Base-by-base conservation (phyloP, 2,113 vertebrate genomes). In the Sander vitreus region DNA sequence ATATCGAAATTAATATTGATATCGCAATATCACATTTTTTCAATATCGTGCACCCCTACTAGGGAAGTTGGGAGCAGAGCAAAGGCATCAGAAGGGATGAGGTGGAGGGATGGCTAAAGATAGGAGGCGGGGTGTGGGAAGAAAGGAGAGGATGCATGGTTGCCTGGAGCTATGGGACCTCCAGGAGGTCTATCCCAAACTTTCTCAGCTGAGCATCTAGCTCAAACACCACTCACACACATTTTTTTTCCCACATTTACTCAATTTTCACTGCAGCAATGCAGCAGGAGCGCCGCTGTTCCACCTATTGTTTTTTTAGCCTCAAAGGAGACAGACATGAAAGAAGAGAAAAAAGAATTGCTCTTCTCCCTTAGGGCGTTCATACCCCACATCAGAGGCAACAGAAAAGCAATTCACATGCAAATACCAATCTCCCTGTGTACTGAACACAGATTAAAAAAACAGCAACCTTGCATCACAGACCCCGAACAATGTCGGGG, bases 391-490 rank as follows among this genome's bases (percentile, higher is more conserved):
- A 90, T 93, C 92, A 90, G 83, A 93, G 69, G 75, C 74, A 75
- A 76, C 87, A 69, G 73, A 87, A 91, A 88, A 92, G 86, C 88
- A 91, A 93, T 89, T 93, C 86, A 79, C 88, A 93, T 92, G 90
- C 93, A 94, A 94, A 93, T 91, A 85, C 76, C 54, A 71, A 62
- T 75, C 78, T 81, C 68, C 69, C 79, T 73, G 80, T 81, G 80
- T 83, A 86, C 57, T 27, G 66, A 88, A 79, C 73, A n/a, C 54
- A 87, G 86, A 92, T 91, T 81, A 91, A 70, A 88, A 87, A 86
- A 90, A 81, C 75, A 54, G 85, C 87, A 87, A 85, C 83, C 81
- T 88, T 84, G 86, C 91, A 85, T 85, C 84, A 73, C 73, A 78
- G 75, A 87, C 51, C 75, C 72, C n/a, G 48, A 90, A 93, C 88